Evolutionary conservation across 2,888 invertebrate genomes (phyloP).

Genomic region (Nudaria mundana): DNA sequence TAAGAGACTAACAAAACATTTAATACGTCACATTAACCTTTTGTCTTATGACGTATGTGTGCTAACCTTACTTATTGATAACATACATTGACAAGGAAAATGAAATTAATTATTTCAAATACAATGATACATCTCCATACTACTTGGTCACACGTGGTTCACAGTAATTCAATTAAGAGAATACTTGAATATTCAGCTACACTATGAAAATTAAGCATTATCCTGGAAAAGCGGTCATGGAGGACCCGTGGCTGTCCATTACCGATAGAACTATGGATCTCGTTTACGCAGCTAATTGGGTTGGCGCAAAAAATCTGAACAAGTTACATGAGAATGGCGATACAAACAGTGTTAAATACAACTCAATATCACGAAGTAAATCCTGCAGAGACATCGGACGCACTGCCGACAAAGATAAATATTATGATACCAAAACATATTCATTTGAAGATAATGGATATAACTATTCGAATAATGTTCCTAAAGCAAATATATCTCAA

Average conservation of each 20-base stretch:
- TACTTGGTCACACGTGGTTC: slow-evolving; percentile 21
- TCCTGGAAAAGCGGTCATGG: slow-evolving; percentile 91
- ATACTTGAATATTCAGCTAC: slow-evolving; percentile 27
- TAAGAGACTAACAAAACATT: slow-evolving; percentile 24
- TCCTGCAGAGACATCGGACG: slow-evolving; percentile 73
- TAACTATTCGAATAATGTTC: slow-evolving; percentile 53
- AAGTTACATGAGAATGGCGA: slow-evolving; percentile 61
- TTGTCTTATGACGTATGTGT: slow-evolving; percentile 20
- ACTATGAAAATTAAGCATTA: slow-evolving; percentile 92
- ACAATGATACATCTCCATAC: slow-evolving; percentile 15
- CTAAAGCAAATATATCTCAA: slow-evolving; percentile 73
- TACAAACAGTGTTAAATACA: slow-evolving; percentile 59
- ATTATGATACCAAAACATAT: slow-evolving; percentile 54
- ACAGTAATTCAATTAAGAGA: slow-evolving; percentile 22
- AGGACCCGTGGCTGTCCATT: slow-evolving; percentile 85
- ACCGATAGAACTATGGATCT: slow-evolving; percentile 87
- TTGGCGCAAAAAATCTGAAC: slow-evolving; percentile 84
- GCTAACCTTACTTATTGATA: slow-evolving; percentile 28
- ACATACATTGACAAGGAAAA: slow-evolving; percentile 34
- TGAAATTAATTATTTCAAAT: slow-evolving; percentile 38
- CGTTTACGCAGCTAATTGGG: slow-evolving; percentile 92
- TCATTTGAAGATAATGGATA: slow-evolving; percentile 58
- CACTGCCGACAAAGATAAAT: slow-evolving; percentile 54
- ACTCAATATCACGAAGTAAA: slow-evolving; percentile 75
- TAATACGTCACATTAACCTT: slow-evolving; percentile 22